Evolutionary conservation across 2,113 vertebrate genomes (phyloP), one percentile per base, ranked within the genome.

Genomic region (Planiliza haematocheilus): DNA sequence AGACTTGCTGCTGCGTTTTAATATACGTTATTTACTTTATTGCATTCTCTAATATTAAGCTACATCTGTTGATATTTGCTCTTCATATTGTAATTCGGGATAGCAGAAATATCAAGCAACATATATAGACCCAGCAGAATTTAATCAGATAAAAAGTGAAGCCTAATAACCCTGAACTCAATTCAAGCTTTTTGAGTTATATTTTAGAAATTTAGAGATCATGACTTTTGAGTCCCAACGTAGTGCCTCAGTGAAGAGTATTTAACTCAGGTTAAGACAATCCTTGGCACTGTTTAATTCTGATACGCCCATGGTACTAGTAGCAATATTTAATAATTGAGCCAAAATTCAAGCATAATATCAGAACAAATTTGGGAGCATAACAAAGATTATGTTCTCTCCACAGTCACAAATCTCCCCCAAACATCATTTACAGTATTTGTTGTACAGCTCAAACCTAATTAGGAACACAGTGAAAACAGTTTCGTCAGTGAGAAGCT

Each of bases 381-480:
- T 59, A 41, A 59, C 20, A 74, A 46, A 34, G 13, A 65, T 68
- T 8, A 7, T 41, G 58, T 53, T 65, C 37, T 52, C 37, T 81
- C 30, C 48, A 74, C 34, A 50, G 20, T 79, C 46, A 55, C 75
- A 74, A 75, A 36, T 42, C 42, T 49, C 70, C 61, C 67, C 20
- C 57, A 37, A 70, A 50, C 45, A 62, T 41, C 17, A 21, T 6
- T 42, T 43, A 46, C 52, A 57, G 50, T 61, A 46, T 82, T 83
- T 74, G 52, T 77, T 87, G 81, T 73, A 86, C 74, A 80, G 51
- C 57, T 60, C 49, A 68, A 49, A 74, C 30, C 58, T 82, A 67
- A 81, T 84, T 79, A 72, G 48, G 42, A 81, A 79, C 57, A n/a
- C 11, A 21, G 66, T 11, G 21, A 53, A 68, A 86, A 81, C 37